Evolutionary conservation across 1,140 invertebrate species (phyloP), one percentile per base, ranked within the genome.

Genomic region (Drosophila aff.): DNA sequence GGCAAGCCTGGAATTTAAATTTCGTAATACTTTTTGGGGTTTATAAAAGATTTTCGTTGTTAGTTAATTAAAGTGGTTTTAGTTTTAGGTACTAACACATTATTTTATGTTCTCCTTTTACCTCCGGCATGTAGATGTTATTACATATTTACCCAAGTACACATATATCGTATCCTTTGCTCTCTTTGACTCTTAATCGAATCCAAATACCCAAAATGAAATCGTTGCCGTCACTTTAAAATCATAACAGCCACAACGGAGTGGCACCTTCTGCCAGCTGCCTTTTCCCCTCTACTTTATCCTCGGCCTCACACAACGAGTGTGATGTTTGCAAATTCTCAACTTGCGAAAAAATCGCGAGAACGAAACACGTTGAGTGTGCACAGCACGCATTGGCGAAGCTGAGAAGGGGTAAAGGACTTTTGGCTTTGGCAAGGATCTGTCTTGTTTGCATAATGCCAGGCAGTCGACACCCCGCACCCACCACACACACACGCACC

Each of bases 361-460:
- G 38, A 26, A 50, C 50, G 62, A 76, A 60, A 53, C 73, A 58
- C 63, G 55, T 66, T 67, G 74, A 59, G 18, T 41, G 73, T 41
- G 41, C 49, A 21, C 7, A 44, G 69, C 62, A 53, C 74, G 62
- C 47, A 68, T 50, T 50, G 43, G 33, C 46, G 63, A 38, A 43
- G 41, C 44, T 40, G 23, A 60, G 60, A 52, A 50, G 68, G 66
- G 61, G 52, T 60, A 59, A 60, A 69, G 75, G 62, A 57, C 33
- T 60, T 50, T 62, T 36, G 46, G 41, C 44, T 61, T 49, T 76
- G 41, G 49, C 53, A 44, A 66, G 74, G 55, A 68, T 78, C 69
- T 59, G 49, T 43, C 77, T 81, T 83, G 81, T 87, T 87, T 87
- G 84, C 81, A 87, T 87, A 87, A 87, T 78, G 81, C 81, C 68